A percentile compares a stretch with the other conserved stretches of the same genome.
These are phyloP conservation scores for Crocidura indochinensis DNA, from an alignment of 2,797 vertebrate species.

Conservation along the genomic window DNA sequence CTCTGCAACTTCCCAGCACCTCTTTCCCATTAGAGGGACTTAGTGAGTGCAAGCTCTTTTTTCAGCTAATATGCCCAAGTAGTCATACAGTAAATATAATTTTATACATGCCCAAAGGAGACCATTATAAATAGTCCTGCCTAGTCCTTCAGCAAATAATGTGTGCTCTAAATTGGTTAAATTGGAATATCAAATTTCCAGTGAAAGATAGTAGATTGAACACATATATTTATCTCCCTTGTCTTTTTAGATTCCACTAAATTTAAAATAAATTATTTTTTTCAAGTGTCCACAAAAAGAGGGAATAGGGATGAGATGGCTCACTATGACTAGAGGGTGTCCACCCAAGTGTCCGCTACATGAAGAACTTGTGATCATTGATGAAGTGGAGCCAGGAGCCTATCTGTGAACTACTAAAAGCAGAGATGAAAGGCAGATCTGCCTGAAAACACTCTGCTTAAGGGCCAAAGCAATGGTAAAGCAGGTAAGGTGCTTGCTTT, in stretches of 20 bases:
- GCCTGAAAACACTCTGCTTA: no score
- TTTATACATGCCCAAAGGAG: slow-evolving; percentile 14
- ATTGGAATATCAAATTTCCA: slow-evolving; percentile 15
- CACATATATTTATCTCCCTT: background rate
- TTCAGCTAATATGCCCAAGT: background rate
- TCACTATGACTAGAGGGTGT: background rate
- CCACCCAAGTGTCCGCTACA: background rate
- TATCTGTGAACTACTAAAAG: background rate
- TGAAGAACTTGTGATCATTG: background rate
- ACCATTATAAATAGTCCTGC: slow-evolving; percentile 11
- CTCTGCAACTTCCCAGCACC: background rate
- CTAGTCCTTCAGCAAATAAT: background rate
- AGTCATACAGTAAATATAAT: background rate
- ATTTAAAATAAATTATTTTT: background rate
- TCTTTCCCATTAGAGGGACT: background rate
- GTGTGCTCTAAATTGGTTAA: background rate
- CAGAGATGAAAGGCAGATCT: background rate
- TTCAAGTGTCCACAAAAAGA: background rate
- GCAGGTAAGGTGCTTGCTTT: no score
- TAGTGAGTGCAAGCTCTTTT: background rate
- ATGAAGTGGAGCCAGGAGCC: background rate
- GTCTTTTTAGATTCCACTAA: background rate
- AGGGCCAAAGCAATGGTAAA: no score
- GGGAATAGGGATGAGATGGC: background rate
- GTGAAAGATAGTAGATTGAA: background rate